Base-by-base conservation (phyloP, 1,140 invertebrate species). In the Temnothorax longispinosus region DNA sequence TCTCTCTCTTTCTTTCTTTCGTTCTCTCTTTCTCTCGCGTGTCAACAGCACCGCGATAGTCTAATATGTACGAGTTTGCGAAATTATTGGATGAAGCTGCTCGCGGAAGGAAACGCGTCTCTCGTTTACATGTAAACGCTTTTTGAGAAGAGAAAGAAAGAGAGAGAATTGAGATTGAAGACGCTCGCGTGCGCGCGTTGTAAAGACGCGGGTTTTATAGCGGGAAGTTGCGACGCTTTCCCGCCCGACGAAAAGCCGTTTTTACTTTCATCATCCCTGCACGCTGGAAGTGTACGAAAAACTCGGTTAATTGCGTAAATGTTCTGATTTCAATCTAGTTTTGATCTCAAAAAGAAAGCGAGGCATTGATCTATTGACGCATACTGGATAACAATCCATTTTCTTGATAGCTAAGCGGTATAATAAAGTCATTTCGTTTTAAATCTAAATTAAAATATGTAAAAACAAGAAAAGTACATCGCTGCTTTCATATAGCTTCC, bases 111-210 rank as follows among this genome's bases (percentile, higher is more conserved):
- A 77, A 89, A 88, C 58, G 80, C 71, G 81, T 65, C 64, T 88
- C 21, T 60, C 65, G 74, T 88, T 88, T 78, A 85, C 52, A 85
- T 78, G 86, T 64, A 85, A 72, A 50, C 35, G 71, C 44, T 71
- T 65, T 58, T 60, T 71, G n/a, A 54, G 27, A 74, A 38, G 52
- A 82, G 41, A 13, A 50, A 47, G 32, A 62, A 41, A 58, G 32
- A 18, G 38, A 27, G 52, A 75, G n/a, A 35, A 71, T 81, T 32
- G 65, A 27, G 67, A 58, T 44, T 44, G 52, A 72, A 72, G 44
- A 21, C 21, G 65, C 21, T 32, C 54, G 32, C 54, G 64, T 15
- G 32, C 50, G 78, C 21, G 41, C 13, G 27, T 54, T 56, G n/a
- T 84, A 84, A 74, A 69, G 21, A 84, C 38, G 38, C n/a, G 54